These are phyloP conservation scores for Lucilia sericata DNA, from an alignment of 1,140 invertebrate genomes.

Conservation along the genomic window DNA sequence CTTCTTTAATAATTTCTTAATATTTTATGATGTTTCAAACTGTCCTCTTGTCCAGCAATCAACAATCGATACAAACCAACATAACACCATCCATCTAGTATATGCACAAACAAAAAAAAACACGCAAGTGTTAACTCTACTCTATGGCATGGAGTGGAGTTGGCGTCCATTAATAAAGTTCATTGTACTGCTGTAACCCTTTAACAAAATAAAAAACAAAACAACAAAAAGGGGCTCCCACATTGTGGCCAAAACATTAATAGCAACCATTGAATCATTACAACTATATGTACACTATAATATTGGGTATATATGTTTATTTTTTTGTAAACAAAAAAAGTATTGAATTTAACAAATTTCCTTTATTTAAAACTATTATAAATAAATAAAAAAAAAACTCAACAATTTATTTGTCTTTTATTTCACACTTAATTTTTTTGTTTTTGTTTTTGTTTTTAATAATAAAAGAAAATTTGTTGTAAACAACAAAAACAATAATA, in stretches of 20 bases:
- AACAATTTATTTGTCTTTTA: constrained; percentile 15
- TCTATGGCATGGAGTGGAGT: not conserved
- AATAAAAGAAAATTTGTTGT: not conserved
- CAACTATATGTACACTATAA: not conserved
- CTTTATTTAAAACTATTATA: constrained; percentile 13
- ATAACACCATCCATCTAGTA: too few relatives aligned
- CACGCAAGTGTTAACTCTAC: not conserved
- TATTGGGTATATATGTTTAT: not conserved
- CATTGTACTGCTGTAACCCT: constrained; percentile 1
- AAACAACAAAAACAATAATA: not conserved
- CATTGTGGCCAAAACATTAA: not conserved
- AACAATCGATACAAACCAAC: not conserved
- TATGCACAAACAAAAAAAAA: not conserved
- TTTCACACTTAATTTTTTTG: not conserved
- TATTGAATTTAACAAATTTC: constrained; percentile 17
- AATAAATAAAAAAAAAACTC: not conserved
- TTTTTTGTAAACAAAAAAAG: not conserved
- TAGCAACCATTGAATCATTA: not conserved
- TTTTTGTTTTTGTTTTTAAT: not conserved
- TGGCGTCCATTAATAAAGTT: not conserved
- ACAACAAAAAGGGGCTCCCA: not conserved
- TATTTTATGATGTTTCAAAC: constrained; percentile 12
- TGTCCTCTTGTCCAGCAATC: not conserved
- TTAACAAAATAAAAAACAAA: not conserved
- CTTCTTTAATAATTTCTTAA: not conserved